Evolutionary conservation across 2,888 invertebrate genomes (phyloP).

Genomic region (Heliconius aoede): DNA sequence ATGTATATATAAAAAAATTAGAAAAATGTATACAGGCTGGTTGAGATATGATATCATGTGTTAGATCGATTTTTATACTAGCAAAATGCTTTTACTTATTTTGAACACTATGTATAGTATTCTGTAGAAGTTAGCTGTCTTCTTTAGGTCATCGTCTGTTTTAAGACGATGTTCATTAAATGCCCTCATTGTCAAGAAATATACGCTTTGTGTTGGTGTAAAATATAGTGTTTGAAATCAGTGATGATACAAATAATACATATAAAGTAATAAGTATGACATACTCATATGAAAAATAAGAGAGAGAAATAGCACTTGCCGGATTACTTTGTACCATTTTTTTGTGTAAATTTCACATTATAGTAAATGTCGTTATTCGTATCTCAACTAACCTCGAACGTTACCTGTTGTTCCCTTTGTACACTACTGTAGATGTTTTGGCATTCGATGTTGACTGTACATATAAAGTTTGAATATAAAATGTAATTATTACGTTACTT

Average conservation of each 20-base stretch:
- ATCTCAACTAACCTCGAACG: neutral
- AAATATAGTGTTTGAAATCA: neutral
- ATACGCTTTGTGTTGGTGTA: neutral
- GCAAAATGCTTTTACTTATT: neutral
- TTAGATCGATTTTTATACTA: neutral
- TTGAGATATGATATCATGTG: conserved; percentile 13
- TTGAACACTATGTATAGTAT: conserved; percentile 8
- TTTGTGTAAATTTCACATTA: neutral
- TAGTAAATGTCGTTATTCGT: neutral
- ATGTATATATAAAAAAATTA: conserved; percentile 58
- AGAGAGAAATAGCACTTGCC: neutral
- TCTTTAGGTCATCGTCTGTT: neutral
- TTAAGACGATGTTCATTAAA: conserved; percentile 16
- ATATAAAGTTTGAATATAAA: conserved; percentile 78
- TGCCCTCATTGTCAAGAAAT: neutral
- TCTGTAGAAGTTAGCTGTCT: neutral
- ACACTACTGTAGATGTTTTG: conserved; percentile 72
- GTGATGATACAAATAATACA: neutral
- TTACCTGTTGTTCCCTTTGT: conserved; percentile 69
- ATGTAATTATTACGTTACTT: conserved; percentile 75
- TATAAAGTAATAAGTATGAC: neutral
- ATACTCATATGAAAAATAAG: too few species aligned
- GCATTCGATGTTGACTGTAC: conserved; percentile 75
- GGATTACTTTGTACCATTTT: neutral
- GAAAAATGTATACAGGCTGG: conserved; percentile 44